Base-by-base conservation (phyloP, 2,113 vertebrate species). In the Gobio gobio region DNA sequence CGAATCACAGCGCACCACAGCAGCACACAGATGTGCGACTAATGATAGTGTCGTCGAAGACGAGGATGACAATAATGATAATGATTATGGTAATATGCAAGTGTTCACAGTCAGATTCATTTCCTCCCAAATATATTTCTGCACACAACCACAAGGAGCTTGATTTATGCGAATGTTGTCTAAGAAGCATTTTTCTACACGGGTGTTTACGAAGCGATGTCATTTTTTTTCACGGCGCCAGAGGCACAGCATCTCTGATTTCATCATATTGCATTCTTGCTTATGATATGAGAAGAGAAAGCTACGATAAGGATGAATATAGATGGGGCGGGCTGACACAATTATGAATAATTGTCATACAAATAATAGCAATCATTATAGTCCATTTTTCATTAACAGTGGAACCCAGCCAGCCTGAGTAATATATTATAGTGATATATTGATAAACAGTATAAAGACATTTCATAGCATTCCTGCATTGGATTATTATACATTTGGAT, bases 231-330 rank as follows among this genome's bases (percentile, higher is more conserved):
- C 33, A 24, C 45, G 13, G 24, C 24, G 66, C 73, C 49, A 76
- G 51, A 59, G 79, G 86, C 89, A 87, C 87, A 82, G 88, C 78
- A 75, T 76, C 85, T 87, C 91, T 86, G 83, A 90, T 89, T 90
- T 89, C 66, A 93, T 92, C 90, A 91, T 92, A 91, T 92, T 88
- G 89, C 78, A 88, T 82, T 70, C 87, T 89, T 83, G 89, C 88
- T 86, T 78, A 90, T 90, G 89, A 86, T 89, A 87, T 80, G 82
- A 83, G 84, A 77, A 40, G 56, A 81, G 80, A 92, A 91, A 92
- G 92, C 56, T 68, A 33, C 88, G 88, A 91, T 87, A 88, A 85
- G 87, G 89, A n/a, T 14, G 89, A 90, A 75, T 33, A 89, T 87
- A 89, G 91, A 93, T 90, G 85, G 80, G 43, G n/a, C 7, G 70